Base-by-base conservation (phyloP, 2,797 vertebrate genomes). In the Mareca strepera region DNA sequence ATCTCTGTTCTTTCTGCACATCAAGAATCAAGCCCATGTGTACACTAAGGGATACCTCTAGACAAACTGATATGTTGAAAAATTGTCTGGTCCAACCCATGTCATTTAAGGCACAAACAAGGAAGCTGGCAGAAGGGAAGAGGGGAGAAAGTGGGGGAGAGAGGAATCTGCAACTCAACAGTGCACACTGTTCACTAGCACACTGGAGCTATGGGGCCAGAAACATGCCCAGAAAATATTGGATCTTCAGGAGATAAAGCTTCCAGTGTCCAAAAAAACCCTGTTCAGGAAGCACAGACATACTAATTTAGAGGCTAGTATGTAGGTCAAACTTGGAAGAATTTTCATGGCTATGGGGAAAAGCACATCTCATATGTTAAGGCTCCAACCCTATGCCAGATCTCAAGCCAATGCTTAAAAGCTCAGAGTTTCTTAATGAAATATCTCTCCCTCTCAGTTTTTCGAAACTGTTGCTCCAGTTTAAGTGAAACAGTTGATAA, bases 401-500 rank as follows among this genome's bases (percentile, higher is more conserved):
- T 82, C 86, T 72, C 31, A 83, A 11, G 3, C 12, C 31, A 20
- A 48, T 53, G 55, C 17, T 76, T 87, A 59, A 66, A 86, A 86
- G 41, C 46, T 83, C 1, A 1, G n/a, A 18, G 6, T 72, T 90
- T 35, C 62, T 75, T 88, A 69, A 68, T 26, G 35, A 75, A 75
- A 33, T 72, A 11, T 60, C 31, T 73, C 21, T 75, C 31, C 16
- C 25, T 88, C 50, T 80, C 73, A 87, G 13, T 29, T 12, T 87
- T 91, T 85, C 28, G 63, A 86, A 93, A 70, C 17, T 70, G 26
- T n/a, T 79, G 46, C 52, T 82, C 59, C 35, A 59, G n/a, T 77
- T 92, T 63, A 85, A 55, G 60, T 87, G 72, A 59, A 89, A 67
- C 28, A 82, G 41, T 43, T 73, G 78, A 87, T 66, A 87, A 53